A percentile compares a stretch with the other conserved stretches of the same genome.
Conservation (phyloP, 2,113 vertebrate genomes). For the Sterrhoptilus dennistouni region DNA sequence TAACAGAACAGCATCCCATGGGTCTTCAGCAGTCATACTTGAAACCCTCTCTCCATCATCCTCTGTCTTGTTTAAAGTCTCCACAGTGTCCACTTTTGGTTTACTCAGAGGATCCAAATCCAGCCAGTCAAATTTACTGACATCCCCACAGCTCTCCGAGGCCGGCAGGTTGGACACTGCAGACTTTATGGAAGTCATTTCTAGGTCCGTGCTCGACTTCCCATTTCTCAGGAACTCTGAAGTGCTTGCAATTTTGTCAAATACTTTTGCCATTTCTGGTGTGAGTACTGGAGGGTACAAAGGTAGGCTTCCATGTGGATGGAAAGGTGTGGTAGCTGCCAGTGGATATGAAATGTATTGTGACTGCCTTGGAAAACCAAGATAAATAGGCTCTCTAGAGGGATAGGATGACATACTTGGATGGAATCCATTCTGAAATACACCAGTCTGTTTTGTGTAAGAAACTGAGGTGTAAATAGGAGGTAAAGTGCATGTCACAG, state of each 20-base stretch:
- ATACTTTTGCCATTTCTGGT: slow-evolving; percentile 92
- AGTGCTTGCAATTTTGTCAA: slow-evolving; percentile 96
- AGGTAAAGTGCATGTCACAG: slow-evolving; percentile 75
- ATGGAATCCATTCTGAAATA: slow-evolving; percentile 90
- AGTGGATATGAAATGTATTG: slow-evolving; percentile 86
- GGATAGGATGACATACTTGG: slow-evolving; percentile 75
- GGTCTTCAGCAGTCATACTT: slow-evolving; percentile 80
- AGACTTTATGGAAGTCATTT: slow-evolving; percentile 71
- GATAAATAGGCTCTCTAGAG: slow-evolving; percentile 74
- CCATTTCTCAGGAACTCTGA: slow-evolving; percentile 93
- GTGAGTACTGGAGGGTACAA: slow-evolving; percentile 77
- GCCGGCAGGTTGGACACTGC: slow-evolving; percentile 69
- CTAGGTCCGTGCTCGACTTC: slow-evolving; percentile 80
- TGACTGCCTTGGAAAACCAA: slow-evolving; percentile 78
- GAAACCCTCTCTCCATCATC: slow-evolving; percentile 33
- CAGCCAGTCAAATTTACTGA: slow-evolving; percentile 91
- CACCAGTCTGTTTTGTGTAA: slow-evolving; percentile 81
- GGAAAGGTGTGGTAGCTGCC: slow-evolving; percentile 77
- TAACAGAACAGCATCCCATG: slow-evolving; percentile 94
- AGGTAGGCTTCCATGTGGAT: slow-evolving; percentile 71
- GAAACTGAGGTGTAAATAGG: slow-evolving; percentile 81
- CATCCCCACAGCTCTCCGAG: slow-evolving; percentile 72
- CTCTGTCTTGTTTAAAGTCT: slow-evolving; percentile 48
- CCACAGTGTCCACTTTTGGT: slow-evolving; percentile 81
- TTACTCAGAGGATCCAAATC: slow-evolving; percentile 95